phyloP scores from a whole-genome alignment of 1,140 invertebrate genomes.

The Phymorhynchus buccinoides region DNA sequence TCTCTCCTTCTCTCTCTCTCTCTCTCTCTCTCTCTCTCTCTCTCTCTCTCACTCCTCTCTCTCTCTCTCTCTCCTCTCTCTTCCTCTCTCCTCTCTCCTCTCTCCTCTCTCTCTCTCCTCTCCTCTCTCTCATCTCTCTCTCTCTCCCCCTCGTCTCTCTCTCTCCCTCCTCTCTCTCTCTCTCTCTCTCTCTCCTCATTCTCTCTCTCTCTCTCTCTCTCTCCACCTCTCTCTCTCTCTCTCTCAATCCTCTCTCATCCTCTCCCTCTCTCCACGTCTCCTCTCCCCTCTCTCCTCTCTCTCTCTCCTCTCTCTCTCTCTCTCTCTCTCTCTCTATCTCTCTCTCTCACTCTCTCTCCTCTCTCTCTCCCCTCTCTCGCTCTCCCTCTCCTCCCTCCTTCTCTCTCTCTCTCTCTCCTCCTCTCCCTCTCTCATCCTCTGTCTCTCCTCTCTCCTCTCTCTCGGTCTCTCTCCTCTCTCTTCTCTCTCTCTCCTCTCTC shows the following conservation, averaged over 20 bases:
- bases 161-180: not conserved
- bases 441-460: not conserved
- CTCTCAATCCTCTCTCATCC: too few species aligned
- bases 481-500: not conserved
- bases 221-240: not conserved
- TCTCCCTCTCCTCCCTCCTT: not conserved
- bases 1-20: too few species aligned
- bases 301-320: not conserved
- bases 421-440: too few species aligned
- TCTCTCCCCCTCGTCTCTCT: not conserved
- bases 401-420: not conserved
- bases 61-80: not conserved
- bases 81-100: not conserved
- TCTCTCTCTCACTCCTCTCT: not conserved
- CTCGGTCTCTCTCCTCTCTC: not conserved
- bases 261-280: not conserved
- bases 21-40: not conserved
- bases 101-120: not conserved
- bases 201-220: not conserved
- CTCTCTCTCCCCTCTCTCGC: not conserved
- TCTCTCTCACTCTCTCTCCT: not conserved
- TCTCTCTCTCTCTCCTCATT: not conserved
- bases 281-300: not conserved
- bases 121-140: not conserved
- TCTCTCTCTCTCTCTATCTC: not conserved